These are phyloP conservation scores for Ophonus ardosiacus DNA, from an alignment of 2,888 invertebrate species.

Conservation along the genomic window DNA sequence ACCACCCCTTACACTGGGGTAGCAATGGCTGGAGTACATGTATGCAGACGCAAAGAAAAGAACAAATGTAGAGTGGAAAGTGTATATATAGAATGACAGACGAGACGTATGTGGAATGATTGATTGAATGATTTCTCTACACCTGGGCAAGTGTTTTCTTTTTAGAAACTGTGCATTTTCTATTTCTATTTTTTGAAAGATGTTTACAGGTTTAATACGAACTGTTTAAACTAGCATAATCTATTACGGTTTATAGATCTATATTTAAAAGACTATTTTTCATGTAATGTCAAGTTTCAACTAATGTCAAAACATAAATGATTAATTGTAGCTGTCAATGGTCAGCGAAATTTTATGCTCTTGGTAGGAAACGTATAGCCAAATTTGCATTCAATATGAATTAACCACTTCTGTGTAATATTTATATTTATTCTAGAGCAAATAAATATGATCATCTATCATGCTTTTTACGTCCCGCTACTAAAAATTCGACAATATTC, in stretches of 20 bases:
- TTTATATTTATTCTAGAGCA: too few species aligned
- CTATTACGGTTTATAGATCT: not conserved
- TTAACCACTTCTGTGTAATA: not conserved
- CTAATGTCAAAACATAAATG: not conserved
- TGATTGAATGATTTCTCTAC: slow-evolving; percentile 45
- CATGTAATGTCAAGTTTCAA: not conserved
- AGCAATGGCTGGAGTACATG: not conserved
- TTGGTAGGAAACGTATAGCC: too few species aligned
- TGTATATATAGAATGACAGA: slow-evolving; percentile 30
- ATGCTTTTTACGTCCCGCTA: too few species aligned
- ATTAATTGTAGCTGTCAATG: not conserved
- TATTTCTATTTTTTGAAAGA: slow-evolving; percentile 18
- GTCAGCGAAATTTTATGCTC: not conserved
- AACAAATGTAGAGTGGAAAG: slow-evolving; percentile 43
- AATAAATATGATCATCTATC: too few species aligned
- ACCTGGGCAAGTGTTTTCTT: slow-evolving; percentile 17
- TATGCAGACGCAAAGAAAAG: slow-evolving; percentile 34
- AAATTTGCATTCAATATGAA: not conserved
- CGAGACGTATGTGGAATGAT: slow-evolving; percentile 36
- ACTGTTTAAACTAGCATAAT: not conserved
- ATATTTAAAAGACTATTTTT: not conserved
- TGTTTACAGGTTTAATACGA: not conserved
- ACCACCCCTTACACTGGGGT: slow-evolving; percentile 19
- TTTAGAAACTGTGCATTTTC: slow-evolving; percentile 22
- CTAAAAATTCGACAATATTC: too few species aligned